These are phyloP conservation scores for Hyposmocoma kahamanoa DNA, from an alignment of 1,140 invertebrate species.

Conservation along the genomic window DNA sequence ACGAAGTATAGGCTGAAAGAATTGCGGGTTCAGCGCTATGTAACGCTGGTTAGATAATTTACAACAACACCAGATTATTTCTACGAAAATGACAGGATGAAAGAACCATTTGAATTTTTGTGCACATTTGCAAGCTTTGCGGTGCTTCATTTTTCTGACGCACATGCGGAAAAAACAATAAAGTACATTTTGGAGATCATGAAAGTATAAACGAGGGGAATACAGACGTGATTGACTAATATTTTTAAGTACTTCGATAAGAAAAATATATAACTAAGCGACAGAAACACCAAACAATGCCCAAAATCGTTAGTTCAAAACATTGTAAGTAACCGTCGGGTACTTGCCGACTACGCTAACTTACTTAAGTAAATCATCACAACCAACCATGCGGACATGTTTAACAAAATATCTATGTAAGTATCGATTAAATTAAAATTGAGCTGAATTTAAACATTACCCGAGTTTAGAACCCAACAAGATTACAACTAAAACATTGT, in stretches of 20 bases:
- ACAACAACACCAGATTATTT: constrained; percentile 18
- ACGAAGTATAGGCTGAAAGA: constrained; percentile 1
- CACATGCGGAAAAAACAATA: constrained; percentile 3
- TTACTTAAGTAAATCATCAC: constrained; percentile 73
- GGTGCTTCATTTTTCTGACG: constrained; percentile 24
- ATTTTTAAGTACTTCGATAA: constrained; percentile 40
- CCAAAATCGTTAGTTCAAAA: constrained; percentile 49
- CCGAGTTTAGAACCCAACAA: constrained; percentile 60
- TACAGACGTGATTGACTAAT: not conserved
- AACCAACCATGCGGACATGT: constrained; percentile 70
- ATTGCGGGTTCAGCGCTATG: too few species aligned
- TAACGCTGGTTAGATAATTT: constrained; percentile 15
- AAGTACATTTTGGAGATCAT: not conserved
- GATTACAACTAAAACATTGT: constrained; percentile 42
- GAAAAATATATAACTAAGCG: constrained; percentile 27
- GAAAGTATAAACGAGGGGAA: not conserved
- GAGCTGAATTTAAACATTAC: constrained; percentile 39
- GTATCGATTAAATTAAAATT: constrained; percentile 45
- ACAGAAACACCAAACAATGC: constrained; percentile 25
- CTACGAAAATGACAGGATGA: constrained; percentile 52
- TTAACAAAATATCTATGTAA: constrained; percentile 54
- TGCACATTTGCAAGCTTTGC: constrained; percentile 59
- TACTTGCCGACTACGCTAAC: constrained; percentile 60
- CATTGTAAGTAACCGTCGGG: constrained; percentile 43
- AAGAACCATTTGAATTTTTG: constrained; percentile 30